Evolutionary conservation across 2,113 vertebrate species (phyloP).

Genomic region (Xiphophorus maculatus): DNA sequence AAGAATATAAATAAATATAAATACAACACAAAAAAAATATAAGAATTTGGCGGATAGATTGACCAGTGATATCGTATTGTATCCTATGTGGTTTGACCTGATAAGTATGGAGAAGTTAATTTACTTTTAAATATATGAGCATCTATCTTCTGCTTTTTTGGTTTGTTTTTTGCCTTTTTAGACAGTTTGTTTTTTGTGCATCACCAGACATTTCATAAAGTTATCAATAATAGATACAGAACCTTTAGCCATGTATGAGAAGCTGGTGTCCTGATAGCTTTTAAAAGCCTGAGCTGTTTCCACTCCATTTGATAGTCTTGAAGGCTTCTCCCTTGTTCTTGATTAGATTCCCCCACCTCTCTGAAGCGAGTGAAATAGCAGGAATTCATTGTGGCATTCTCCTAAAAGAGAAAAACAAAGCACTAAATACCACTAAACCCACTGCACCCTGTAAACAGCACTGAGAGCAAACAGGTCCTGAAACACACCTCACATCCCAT

Average conservation of each 20-base stretch:
- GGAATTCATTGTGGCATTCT: conserved; percentile 36
- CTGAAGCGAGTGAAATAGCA: conserved; percentile 19
- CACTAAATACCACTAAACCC: conserved; percentile 22
- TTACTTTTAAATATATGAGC: too few relatives aligned
- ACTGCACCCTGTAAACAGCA: conserved; percentile 7
- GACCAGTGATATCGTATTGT: too few relatives aligned
- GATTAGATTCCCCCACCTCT: conserved; percentile 36
- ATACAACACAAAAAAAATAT: too few relatives aligned
- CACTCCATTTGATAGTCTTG: conserved; percentile 34
- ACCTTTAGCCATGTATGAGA: not conserved
- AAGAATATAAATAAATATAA: too few relatives aligned
- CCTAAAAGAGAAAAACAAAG: conserved; percentile 40
- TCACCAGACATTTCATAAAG: too few relatives aligned
- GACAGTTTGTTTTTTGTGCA: too few relatives aligned
- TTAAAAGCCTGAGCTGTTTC: conserved; percentile 14
- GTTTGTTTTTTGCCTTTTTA: too few relatives aligned
- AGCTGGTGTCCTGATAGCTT: conserved; percentile 8
- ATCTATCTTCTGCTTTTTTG: too few relatives aligned
- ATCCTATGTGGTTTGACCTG: too few relatives aligned
- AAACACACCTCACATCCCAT: conserved; percentile 26
- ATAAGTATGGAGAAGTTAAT: too few relatives aligned
- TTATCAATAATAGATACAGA: not conserved
- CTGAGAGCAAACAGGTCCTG: conserved; percentile 9
- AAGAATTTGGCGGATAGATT: too few relatives aligned
- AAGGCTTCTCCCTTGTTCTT: conserved; percentile 6